These are phyloP conservation scores for Macrostomum cliftonense DNA, from an alignment of 2,888 invertebrate species.

Conservation along the genomic window DNA sequence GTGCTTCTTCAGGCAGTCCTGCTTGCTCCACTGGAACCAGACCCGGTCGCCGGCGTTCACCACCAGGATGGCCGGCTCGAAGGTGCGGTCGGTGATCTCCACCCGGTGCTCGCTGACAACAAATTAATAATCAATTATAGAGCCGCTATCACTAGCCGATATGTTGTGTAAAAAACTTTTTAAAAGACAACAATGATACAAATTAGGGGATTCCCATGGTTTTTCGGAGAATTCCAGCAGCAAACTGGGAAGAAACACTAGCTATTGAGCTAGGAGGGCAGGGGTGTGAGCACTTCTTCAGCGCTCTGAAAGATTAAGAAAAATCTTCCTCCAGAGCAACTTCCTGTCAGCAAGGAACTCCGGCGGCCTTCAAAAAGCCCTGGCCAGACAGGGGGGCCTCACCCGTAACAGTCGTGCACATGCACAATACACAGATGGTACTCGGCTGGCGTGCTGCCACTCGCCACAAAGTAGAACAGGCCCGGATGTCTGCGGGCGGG, in stretches of 20 bases:
- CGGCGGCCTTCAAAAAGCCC: background rate
- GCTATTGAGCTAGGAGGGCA: too few relatives aligned
- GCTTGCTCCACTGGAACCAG: slow-evolving; percentile 36
- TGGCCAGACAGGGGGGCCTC: slow-evolving; percentile 2
- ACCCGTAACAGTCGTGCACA: slow-evolving; percentile 29
- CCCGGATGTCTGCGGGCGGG: slow-evolving; percentile 25
- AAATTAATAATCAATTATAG: slow-evolving; percentile 2
- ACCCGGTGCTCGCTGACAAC: slow-evolving; percentile 26
- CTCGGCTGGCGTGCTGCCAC: slow-evolving; percentile 22
- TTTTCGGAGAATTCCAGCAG: too few relatives aligned
- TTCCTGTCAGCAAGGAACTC: background rate
- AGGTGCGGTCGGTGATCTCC: slow-evolving; percentile 28
- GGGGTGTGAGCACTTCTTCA: too few relatives aligned
- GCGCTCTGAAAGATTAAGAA: too few relatives aligned
- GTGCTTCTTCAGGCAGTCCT: background rate
- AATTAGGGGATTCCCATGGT: too few relatives aligned
- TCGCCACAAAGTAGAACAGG: slow-evolving; percentile 31
- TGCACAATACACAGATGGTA: slow-evolving; percentile 28
- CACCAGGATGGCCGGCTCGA: slow-evolving; percentile 31
- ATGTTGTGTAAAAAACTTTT: too few relatives aligned
- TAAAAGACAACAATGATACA: too few relatives aligned
- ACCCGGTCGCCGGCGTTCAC: slow-evolving; percentile 36
- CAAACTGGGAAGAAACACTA: too few relatives aligned
- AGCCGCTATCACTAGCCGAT: too few relatives aligned
- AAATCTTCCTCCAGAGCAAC: too few relatives aligned